Percentiles rank a stretch among this genome's conserved stretches.
Conservation (phyloP, 30 jellyfish, hydroid and myxozoan genomes). For the Pelagia noctiluca region DNA sequence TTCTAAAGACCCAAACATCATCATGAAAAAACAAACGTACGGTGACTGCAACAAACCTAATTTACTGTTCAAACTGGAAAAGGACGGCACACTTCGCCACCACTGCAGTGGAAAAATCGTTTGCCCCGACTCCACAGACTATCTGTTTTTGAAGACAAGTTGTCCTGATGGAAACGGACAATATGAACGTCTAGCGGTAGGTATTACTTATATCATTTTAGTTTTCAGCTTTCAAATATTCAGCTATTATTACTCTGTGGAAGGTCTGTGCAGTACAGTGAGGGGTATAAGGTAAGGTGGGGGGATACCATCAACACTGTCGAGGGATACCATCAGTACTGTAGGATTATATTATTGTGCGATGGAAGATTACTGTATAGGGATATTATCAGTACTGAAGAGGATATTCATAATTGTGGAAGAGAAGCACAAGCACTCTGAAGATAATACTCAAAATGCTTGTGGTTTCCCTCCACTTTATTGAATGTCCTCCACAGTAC, state of each 20-base stretch:
- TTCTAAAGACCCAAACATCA: slow-evolving; percentile 47
- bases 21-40: slow-evolving; percentile 16
- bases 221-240: too few species aligned
- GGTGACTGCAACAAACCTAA: slow-evolving; percentile 57
- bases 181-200: slow-evolving; percentile 63
- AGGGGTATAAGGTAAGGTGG: background rate
- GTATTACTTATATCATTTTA: too few species aligned
- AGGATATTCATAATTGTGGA: too few species aligned
- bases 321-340: background rate
- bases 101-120: slow-evolving; percentile 63
- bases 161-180: slow-evolving; percentile 47
- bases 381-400: background rate
- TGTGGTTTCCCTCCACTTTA: too few species aligned
- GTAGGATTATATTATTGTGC: too few species aligned
- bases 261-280: too few species aligned
- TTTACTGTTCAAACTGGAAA: slow-evolving; percentile 42
- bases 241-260: too few species aligned
- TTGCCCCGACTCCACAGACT: slow-evolving; percentile 58
- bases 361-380: too few species aligned
- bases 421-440: background rate
- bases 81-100: slow-evolving; percentile 69
- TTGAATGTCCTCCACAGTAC: background rate
- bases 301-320: background rate
- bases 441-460: background rate
- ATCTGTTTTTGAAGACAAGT: background rate